These are phyloP conservation scores for Lycopodina hypogea DNA, from an alignment of 37 sponge, comb jelly and placozoan species.

Conservation along the genomic window DNA sequence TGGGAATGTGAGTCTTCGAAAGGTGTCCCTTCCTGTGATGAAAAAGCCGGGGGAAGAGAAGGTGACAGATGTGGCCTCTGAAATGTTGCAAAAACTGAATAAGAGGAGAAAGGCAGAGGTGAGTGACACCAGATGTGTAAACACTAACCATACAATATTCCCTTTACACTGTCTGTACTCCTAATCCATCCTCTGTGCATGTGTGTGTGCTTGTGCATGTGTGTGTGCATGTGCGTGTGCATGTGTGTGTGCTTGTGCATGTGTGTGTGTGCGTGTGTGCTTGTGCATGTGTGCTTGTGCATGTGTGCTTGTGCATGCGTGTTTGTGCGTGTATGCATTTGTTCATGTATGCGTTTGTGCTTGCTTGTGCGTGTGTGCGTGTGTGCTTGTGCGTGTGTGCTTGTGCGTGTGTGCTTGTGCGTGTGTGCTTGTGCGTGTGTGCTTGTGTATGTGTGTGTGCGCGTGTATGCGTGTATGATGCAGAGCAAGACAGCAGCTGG, in stretches of 20 bases:
- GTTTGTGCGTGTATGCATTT: too few species aligned
- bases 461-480: not conserved
- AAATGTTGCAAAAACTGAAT: constrained; percentile 39
- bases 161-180: not conserved
- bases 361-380: not conserved
- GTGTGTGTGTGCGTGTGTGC: not conserved
- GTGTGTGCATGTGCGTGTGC: not conserved
- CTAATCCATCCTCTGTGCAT: not conserved
- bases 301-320: not conserved
- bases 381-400: too few species aligned
- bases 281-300: not conserved
- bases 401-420: not conserved
- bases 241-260: not conserved
- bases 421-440: not conserved
- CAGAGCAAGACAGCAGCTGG: constrained; percentile 2
- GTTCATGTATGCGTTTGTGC: not conserved
- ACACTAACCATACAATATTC: not conserved
- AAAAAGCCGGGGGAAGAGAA: constrained; percentile 3
- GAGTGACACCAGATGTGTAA: not conserved
- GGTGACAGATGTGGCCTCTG: constrained; percentile 52
- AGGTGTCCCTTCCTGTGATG: not conserved
- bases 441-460: not conserved
- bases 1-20: constrained; percentile 21
- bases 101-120: constrained; percentile 11
- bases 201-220: not conserved